phyloP scores from a whole-genome alignment of 2,888 invertebrate genomes.

The Belgica antarctica region DNA sequence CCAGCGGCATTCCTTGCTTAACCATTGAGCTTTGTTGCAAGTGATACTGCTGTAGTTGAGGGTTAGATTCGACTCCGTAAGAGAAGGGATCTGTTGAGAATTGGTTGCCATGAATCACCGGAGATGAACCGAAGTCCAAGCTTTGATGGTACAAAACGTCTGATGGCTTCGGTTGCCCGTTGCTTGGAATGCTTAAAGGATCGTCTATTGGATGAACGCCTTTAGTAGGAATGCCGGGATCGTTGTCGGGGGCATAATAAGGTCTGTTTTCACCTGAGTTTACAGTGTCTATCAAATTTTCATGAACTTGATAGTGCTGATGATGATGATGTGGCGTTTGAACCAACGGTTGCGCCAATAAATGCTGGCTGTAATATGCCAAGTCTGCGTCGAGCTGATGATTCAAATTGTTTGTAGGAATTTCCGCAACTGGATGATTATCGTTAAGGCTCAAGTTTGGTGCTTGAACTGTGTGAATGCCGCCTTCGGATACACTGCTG shows the following conservation, averaged over 20 bases:
- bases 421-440: conserved; percentile 53
- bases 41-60: conserved; percentile 53
- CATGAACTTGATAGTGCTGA: conserved; percentile 61
- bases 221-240: conserved; percentile 55
- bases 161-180: conserved; percentile 52
- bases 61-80: conserved; percentile 55
- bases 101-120: conserved; percentile 49
- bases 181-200: conserved; percentile 55
- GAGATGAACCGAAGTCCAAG: conserved; percentile 19
- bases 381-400: conserved; percentile 44
- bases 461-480: conserved; percentile 82
- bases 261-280: conserved; percentile 53
- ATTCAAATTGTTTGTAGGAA: conserved; percentile 50
- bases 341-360: neutral
- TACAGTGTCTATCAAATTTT: conserved; percentile 56
- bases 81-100: conserved; percentile 55
- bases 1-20: conserved; percentile 50
- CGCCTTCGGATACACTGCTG: conserved; percentile 62
- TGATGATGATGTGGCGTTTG: conserved; percentile 47
- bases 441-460: conserved; percentile 73
- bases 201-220: conserved; percentile 54
- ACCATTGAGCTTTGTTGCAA: conserved; percentile 49
- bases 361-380: neutral
- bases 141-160: conserved; percentile 48
- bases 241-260: conserved; percentile 58